phyloP scores from a whole-genome alignment of 2,888 invertebrate species.

The Amiota communis region DNA sequence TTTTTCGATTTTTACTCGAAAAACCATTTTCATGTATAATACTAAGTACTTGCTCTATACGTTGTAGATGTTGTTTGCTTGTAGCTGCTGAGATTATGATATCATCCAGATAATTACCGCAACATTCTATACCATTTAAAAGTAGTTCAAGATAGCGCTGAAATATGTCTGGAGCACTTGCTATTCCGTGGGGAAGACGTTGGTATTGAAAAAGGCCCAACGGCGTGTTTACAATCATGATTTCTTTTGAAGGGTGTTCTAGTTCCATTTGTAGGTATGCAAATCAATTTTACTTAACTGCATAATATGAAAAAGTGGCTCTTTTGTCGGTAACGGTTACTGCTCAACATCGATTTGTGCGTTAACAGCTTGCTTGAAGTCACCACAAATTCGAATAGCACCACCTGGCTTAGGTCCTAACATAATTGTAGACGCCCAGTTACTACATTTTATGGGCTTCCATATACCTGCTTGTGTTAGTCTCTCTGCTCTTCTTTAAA shows the following conservation, averaged over 20 bases:
- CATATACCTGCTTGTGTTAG: conserved; percentile 39
- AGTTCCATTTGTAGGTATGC: conserved; percentile 57
- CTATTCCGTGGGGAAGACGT: neutral
- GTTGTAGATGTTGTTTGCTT: neutral
- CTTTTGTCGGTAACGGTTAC: conserved; percentile 50
- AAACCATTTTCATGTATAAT: conserved; percentile 44
- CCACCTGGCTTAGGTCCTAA: conserved; percentile 56
- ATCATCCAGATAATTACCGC: conserved; percentile 13
- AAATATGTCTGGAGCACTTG: too few species aligned
- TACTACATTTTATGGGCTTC: conserved; percentile 49
- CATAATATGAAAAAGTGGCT: conserved; percentile 46
- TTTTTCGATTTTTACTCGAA: conserved; percentile 47
- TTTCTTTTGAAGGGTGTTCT: conserved; percentile 54
- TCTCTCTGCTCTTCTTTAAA: conserved; percentile 45
- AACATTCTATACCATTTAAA: neutral
- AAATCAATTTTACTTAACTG: conserved; percentile 43
- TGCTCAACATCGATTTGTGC: conserved; percentile 52
- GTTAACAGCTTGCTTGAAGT: too few species aligned
- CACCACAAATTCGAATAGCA: too few species aligned
- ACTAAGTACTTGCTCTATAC: conserved; percentile 14
- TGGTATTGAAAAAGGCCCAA: conserved; percentile 58
- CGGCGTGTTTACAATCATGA: conserved; percentile 62
- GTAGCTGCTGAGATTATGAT: neutral
- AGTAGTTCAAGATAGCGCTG: conserved; percentile 41
- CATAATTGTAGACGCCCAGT: conserved; percentile 63